Conservation (phyloP, 2,797 vertebrate species). For the Erpetoichthys calabaricus region DNA sequence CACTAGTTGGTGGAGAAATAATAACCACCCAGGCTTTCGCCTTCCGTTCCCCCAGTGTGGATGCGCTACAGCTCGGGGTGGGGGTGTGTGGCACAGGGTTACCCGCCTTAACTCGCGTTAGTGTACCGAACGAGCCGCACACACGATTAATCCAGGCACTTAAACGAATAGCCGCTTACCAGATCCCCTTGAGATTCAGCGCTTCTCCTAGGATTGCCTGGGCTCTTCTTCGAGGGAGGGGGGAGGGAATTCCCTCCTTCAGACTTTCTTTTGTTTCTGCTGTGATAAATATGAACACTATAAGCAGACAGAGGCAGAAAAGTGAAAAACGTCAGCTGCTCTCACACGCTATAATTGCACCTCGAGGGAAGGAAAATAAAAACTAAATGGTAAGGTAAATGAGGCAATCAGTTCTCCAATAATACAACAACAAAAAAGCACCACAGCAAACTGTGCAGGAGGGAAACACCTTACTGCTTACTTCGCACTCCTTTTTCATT, state of each 20-base stretch:
- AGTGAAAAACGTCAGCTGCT: constrained; percentile 31
- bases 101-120: constrained; percentile 7
- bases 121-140: constrained; percentile 21
- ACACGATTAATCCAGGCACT: constrained; percentile 18
- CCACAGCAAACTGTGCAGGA: constrained; percentile 13
- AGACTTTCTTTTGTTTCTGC: constrained; percentile 21
- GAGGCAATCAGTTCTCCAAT: constrained; percentile 16
- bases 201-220: constrained; percentile 14
- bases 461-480: constrained; percentile 37
- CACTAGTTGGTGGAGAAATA: constrained; percentile 7
- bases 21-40: background rate
- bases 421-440: constrained; percentile 16
- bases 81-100: too few species aligned
- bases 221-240: constrained; percentile 23
- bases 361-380: constrained; percentile 14
- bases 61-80: too few species aligned
- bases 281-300: constrained; percentile 17
- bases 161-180: constrained; percentile 27
- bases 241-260: constrained; percentile 10
- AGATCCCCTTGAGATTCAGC: constrained; percentile 26
- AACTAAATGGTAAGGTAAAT: constrained; percentile 13
- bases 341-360: constrained; percentile 24
- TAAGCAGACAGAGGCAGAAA: constrained; percentile 16
- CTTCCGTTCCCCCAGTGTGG: too few species aligned
- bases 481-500: constrained; percentile 36